Base-by-base conservation (phyloP, 2,888 invertebrate species). In the Iphiclides podalirius region DNA sequence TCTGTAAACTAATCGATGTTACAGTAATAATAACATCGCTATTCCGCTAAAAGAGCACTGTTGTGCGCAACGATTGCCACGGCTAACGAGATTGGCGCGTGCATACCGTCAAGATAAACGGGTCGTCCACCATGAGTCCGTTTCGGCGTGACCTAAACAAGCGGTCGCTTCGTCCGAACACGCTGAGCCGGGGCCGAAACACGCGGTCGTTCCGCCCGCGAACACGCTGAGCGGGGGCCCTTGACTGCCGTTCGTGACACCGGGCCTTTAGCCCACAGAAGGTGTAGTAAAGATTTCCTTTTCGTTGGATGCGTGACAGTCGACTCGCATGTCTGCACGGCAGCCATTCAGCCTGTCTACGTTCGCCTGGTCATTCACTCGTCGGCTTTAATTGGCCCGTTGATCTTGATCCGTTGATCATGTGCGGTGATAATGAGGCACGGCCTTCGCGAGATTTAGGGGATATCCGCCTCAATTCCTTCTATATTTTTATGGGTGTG, bases 301-400 rank as follows among this genome's bases (percentile, higher is more conserved):
- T 64, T 64, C 63, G 59, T 60, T 60, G 52, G 55, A 47, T 47
- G 52, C 69, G 64, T 65, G 61, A 56, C 62, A 58, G 56, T 52
- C 28, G 14, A 55, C 63, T 66, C 60, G 70, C 68, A 68, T 71
- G 70, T 62, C 64, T 59, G 61, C 70, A 70, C 68, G 70, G 60
- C 58, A 70, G 33, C 44, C 45, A 50, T 50, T 50, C 50, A 50
- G 53, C 39, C 48, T 56, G 59, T 55, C 55, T 57, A 53, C 31
- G n/a, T n/a, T 48, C 53, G 55, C 58, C 58, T 66, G 69, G 67
- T 63, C 67, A 64, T 61, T 66, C 64, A 62, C 67, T 63, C 56
- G 45, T 49, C 55, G 55, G 53, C 61, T 60, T 58, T 68, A 68
- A 67, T 68, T 67, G 61, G 47, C 50, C 23, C 55, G 55, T 39